phyloP scores from a whole-genome alignment of 2,113 vertebrate genomes.

The Phaetusa simplex region DNA sequence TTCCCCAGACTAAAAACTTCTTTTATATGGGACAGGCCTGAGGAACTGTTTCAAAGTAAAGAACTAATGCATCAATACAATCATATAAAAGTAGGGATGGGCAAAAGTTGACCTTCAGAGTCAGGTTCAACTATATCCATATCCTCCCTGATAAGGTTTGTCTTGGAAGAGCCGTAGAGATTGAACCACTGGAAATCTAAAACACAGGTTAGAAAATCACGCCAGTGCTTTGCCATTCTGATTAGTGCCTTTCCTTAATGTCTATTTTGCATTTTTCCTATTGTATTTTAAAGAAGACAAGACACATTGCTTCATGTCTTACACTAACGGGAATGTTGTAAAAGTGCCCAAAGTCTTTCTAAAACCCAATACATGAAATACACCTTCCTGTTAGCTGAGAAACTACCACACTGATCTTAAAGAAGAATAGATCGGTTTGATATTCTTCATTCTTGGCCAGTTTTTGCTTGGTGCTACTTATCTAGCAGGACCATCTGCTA shows the following conservation, averaged over 20 bases:
- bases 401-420: neutral
- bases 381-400: neutral
- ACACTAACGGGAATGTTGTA: accelerated
- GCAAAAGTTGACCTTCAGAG: neutral
- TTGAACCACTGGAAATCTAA: neutral
- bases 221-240: neutral
- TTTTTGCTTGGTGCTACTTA: neutral
- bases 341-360: neutral
- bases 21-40: neutral
- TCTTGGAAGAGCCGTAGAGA: neutral
- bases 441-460: neutral
- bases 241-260: neutral
- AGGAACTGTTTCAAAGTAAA: neutral
- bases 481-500: neutral
- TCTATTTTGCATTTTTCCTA: neutral
- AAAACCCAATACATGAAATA: neutral
- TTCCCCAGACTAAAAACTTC: neutral
- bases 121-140: neutral
- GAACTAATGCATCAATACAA: neutral
- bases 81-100: neutral
- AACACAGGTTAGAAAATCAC: neutral
- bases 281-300: neutral
- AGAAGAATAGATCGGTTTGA: neutral
- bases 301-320: too few relatives aligned
- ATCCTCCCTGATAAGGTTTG: neutral